Conservation (phyloP, 2,797 vertebrate species). For the Threskiornis aethiopicus region DNA sequence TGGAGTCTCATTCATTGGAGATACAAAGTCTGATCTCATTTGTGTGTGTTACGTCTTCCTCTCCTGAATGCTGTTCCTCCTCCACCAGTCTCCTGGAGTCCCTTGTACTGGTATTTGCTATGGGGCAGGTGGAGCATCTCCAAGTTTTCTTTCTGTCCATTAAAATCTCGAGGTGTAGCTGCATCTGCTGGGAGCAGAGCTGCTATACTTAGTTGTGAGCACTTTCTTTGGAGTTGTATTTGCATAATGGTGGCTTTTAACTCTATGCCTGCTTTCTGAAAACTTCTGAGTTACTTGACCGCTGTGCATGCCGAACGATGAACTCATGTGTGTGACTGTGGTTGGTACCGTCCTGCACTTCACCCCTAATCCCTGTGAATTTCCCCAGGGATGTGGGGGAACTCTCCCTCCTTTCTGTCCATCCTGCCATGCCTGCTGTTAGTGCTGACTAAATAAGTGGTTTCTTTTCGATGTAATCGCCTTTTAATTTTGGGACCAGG, state of each 20-base stretch:
- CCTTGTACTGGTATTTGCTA: background rate
- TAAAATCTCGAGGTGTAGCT: no score
- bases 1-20: background rate
- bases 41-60: background rate
- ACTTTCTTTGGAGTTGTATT: background rate
- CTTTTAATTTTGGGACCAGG: no score
- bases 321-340: accelerated
- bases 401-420: background rate
- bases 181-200: background rate
- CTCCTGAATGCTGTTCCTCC: background rate
- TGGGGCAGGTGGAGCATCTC: background rate
- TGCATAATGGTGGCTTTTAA: background rate
- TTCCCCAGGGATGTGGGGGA: background rate
- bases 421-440: background rate
- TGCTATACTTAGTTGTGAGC: background rate
- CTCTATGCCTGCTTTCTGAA: background rate
- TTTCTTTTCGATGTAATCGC: background rate
- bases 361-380: background rate
- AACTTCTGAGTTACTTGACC: no score
- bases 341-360: background rate
- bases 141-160: background rate
- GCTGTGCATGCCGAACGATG: accelerated
- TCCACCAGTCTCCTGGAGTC: background rate
- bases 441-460: no score
- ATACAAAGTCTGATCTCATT: background rate